Evolutionary conservation across 1,140 invertebrate species (phyloP).

Genomic region (Drosophila setifemur): DNA sequence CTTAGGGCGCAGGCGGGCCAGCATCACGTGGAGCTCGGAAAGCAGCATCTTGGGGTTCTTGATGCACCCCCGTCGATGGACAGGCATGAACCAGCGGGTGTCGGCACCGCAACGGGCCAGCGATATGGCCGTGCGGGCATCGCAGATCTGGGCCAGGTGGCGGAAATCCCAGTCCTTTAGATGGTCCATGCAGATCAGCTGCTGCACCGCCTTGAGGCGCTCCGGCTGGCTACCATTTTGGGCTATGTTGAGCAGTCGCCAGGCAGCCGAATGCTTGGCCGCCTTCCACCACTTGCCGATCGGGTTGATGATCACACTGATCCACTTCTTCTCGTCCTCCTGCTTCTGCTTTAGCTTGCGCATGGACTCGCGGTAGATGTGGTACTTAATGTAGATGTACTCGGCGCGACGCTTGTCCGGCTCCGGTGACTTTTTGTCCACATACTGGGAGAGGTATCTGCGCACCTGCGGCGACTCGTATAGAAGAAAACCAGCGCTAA

Average conservation of each 20-base stretch:
- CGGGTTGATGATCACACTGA: constrained; percentile 79
- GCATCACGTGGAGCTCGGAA: constrained; percentile 68
- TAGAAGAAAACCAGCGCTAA: constrained; percentile 70
- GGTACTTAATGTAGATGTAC: constrained; percentile 82
- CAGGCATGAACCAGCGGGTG: constrained; percentile 84
- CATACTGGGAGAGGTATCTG: constrained; percentile 60
- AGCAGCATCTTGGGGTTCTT: constrained; percentile 76
- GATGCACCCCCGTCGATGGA: constrained; percentile 68
- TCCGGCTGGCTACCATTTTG: constrained; percentile 80
- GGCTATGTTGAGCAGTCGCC: constrained; percentile 82
- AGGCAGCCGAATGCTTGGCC: constrained; percentile 83
- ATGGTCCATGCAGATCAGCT: constrained; percentile 81
- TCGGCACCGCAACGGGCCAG: constrained; percentile 84
- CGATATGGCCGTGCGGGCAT: constrained; percentile 85
- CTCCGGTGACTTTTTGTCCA: constrained; percentile 61
- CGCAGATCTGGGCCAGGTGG: constrained; percentile 86
- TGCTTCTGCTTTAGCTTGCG: constrained; percentile 71
- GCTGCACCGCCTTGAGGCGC: constrained; percentile 82
- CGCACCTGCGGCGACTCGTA: constrained; percentile 69
- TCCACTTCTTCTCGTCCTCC: constrained; percentile 81
- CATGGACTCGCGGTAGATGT: constrained; percentile 81
- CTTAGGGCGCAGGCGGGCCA: constrained; percentile 57
- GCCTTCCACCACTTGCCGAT: constrained; percentile 82
- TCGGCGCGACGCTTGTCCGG: constrained; percentile 76
- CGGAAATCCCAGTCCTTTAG: constrained; percentile 85